phyloP scores from a whole-genome alignment of 2,797 vertebrate species.

The Anguilla megastoma region DNA sequence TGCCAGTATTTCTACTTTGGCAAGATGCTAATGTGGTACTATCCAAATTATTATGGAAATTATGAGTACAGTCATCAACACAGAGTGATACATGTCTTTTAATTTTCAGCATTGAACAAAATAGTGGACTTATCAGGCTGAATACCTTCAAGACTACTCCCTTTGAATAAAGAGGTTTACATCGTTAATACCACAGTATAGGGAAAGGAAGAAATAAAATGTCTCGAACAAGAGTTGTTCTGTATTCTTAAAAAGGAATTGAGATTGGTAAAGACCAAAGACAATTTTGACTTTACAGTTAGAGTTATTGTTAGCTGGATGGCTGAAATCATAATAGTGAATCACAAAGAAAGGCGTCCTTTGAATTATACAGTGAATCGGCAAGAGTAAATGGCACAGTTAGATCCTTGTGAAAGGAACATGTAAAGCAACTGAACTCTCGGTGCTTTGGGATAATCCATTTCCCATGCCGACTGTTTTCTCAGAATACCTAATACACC shows the following conservation, averaged over 20 bases:
- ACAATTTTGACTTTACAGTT: not conserved
- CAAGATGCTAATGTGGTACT: not conserved
- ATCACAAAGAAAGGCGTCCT: not conserved
- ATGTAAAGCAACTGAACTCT: not conserved
- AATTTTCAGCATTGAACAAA: no score
- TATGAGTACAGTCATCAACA: not conserved
- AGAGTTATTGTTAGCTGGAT: not conserved
- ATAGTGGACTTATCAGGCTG: no score
- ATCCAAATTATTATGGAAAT: not conserved
- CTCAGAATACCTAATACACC: conserved; percentile 27
- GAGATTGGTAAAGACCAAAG: not conserved
- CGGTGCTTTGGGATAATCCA: conserved; percentile 30
- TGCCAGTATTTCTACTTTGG: not conserved
- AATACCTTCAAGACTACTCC: no score
- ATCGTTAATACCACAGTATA: no score
- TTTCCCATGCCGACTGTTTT: conserved; percentile 32
- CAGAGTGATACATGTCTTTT: not conserved
- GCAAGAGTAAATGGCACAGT: conserved; percentile 27
- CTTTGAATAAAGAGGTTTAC: no score
- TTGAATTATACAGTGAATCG: conserved; percentile 3
- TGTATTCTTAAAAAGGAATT: not conserved
- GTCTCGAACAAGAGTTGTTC: no score
- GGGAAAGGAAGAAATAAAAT: no score
- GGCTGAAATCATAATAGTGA: not conserved
- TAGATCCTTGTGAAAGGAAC: conserved; percentile 9